Evolutionary conservation across 2,797 vertebrate species (phyloP).

Genomic region (Brachyrhaphis roseni): DNA sequence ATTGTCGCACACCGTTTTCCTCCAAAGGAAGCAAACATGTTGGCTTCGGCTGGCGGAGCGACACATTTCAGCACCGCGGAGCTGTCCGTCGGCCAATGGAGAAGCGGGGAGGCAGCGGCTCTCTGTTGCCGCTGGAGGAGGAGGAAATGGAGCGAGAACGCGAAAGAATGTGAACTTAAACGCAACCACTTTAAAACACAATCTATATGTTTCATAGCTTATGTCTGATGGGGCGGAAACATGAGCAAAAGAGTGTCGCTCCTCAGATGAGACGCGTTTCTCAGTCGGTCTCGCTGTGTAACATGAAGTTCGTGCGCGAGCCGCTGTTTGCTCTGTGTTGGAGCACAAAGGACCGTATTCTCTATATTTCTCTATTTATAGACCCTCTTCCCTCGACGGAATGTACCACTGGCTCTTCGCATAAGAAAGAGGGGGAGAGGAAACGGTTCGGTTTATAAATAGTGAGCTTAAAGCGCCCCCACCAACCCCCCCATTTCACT

Average conservation of each 20-base stretch:
- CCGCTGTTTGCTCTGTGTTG: slow-evolving; percentile 63
- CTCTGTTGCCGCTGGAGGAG: neutral
- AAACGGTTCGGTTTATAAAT: slow-evolving; percentile 42
- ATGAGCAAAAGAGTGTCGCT: neutral
- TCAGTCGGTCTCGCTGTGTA: slow-evolving; percentile 24
- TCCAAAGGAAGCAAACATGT: slow-evolving; percentile 8
- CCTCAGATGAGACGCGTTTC: neutral
- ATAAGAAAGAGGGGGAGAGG: slow-evolving; percentile 29
- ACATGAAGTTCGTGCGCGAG: slow-evolving; percentile 24
- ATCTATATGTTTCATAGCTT: neutral
- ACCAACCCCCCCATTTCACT: slow-evolving; percentile 26
- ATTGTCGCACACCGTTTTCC: slow-evolving; percentile 12
- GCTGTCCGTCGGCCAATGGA: slow-evolving; percentile 56
- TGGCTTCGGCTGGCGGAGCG: neutral
- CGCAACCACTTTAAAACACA: slow-evolving; percentile 11
- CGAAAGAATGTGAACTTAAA: slow-evolving; percentile 24
- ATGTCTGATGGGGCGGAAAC: slow-evolving; percentile 1
- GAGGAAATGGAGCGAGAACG: neutral
- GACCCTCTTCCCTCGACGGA: slow-evolving; percentile 76
- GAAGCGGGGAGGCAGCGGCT: slow-evolving; percentile 12
- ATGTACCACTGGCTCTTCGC: slow-evolving; percentile 73
- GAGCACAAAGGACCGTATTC: slow-evolving; percentile 82
- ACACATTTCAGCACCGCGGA: slow-evolving; percentile 70
- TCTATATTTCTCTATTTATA: slow-evolving; percentile 85
- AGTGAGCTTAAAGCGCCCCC: slow-evolving; percentile 46